phyloP scores from a whole-genome alignment of 2,888 invertebrate species.

The Aromia moschata region DNA sequence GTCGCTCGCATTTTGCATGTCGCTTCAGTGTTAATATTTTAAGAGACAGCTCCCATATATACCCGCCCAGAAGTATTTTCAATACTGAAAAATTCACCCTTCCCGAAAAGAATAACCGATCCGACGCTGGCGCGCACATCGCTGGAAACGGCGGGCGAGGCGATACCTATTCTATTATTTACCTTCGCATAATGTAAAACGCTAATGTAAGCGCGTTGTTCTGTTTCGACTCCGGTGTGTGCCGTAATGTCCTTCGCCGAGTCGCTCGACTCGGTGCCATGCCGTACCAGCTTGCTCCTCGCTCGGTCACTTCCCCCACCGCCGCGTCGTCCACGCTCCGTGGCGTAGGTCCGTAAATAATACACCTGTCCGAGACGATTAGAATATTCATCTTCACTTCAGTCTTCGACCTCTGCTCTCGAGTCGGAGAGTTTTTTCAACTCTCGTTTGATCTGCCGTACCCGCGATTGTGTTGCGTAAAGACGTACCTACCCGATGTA shows the following conservation, averaged over 20 bases:
- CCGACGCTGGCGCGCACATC: conserved; percentile 6
- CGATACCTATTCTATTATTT: too few relatives aligned
- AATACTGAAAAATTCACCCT: too few relatives aligned
- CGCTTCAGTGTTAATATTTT: too few relatives aligned
- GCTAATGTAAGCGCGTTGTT: conserved; percentile 2
- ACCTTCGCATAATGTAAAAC: background rate
- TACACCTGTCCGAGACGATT: conserved; percentile 27
- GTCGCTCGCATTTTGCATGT: too few relatives aligned
- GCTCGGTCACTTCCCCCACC: conserved; percentile 50
- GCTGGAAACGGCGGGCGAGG: conserved; percentile 7
- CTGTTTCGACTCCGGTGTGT: conserved; percentile 20
- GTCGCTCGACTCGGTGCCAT: conserved; percentile 50
- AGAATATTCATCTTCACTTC: too few relatives aligned
- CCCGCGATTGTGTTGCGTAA: too few relatives aligned
- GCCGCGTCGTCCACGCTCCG: conserved; percentile 21
- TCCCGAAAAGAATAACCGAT: background rate
- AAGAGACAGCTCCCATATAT: too few relatives aligned
- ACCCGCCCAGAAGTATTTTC: too few relatives aligned
- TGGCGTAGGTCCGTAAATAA: conserved; percentile 27
- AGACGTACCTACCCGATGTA: too few relatives aligned
- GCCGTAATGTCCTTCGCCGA: conserved; percentile 33
- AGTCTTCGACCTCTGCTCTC: too few relatives aligned
- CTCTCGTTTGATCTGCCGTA: too few relatives aligned
- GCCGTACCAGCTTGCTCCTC: conserved; percentile 52
- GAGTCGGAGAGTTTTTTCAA: too few relatives aligned